A percentile compares a stretch with the other conserved stretches of the same genome.
These are phyloP conservation scores for Coracopsis vasa DNA, from an alignment of 2,113 vertebrate species.

Conservation along the genomic window DNA sequence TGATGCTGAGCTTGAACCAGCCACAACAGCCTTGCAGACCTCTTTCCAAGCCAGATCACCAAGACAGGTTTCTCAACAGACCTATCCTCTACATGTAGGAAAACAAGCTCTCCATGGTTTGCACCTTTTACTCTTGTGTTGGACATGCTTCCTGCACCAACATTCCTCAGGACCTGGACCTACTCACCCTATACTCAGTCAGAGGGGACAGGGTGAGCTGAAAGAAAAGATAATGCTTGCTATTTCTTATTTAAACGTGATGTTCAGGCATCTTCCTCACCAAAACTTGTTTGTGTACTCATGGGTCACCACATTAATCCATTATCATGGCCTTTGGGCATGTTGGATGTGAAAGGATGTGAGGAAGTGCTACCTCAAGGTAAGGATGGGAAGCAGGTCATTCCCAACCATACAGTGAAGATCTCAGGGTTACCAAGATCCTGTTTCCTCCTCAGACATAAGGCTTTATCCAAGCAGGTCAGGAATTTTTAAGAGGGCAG, in stretches of 20 bases:
- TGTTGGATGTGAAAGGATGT: rapidly evolving
- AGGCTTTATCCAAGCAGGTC: background rate
- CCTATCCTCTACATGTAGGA: background rate
- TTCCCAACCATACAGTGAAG: background rate
- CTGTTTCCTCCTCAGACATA: background rate
- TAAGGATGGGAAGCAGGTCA: background rate
- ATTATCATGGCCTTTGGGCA: background rate
- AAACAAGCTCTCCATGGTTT: background rate
- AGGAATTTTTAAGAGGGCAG: background rate
- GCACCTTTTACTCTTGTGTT: background rate
- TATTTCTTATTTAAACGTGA: background rate
- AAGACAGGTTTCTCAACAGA: background rate
- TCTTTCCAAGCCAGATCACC: background rate
- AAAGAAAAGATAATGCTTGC: background rate
- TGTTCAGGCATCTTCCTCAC: background rate
- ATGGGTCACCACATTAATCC: rapidly evolving
- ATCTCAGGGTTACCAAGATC: background rate
- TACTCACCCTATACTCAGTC: background rate
- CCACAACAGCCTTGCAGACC: background rate
- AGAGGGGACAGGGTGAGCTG: background rate
- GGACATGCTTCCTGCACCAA: background rate
- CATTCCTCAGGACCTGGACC: background rate
- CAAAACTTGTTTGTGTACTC: rapidly evolving
- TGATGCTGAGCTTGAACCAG: background rate
- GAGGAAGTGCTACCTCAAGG: rapidly evolving